A percentile compares a stretch with the other conserved stretches of the same genome.
Evolutionary conservation across 2,113 vertebrate species (phyloP).

Genomic region (Mesembrinibis cayennensis): DNA sequence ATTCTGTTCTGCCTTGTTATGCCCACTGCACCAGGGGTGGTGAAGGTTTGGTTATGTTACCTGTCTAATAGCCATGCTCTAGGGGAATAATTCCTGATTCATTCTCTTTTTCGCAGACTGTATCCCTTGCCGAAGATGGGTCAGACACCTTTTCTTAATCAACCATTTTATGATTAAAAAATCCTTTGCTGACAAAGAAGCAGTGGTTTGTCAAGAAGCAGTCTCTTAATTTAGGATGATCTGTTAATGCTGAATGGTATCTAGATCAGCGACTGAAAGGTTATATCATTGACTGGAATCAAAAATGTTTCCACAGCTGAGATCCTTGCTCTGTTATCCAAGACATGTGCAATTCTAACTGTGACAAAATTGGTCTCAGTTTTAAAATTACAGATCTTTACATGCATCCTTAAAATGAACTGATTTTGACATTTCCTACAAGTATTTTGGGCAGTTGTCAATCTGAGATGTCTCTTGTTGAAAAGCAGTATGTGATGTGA

Average conservation of each 20-base stretch:
- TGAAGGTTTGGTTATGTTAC: not conserved
- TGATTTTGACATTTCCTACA: too few relatives aligned
- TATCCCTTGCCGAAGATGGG: not conserved
- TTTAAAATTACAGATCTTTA: not conserved
- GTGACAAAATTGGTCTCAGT: not conserved
- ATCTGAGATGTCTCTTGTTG: not conserved
- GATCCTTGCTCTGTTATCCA: not conserved
- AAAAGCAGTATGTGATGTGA: not conserved
- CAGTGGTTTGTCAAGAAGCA: not conserved
- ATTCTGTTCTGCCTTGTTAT: not conserved
- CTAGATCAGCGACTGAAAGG: not conserved
- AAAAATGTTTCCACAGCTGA: not conserved
- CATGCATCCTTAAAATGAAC: rapidly evolving
- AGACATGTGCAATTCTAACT: not conserved
- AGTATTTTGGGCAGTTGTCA: too few relatives aligned
- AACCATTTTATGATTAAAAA: not conserved
- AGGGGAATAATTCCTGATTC: not conserved
- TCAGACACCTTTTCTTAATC: not conserved
- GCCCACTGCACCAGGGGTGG: not conserved
- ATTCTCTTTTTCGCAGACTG: not conserved
- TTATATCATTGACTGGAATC: not conserved
- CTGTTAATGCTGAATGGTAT: not conserved
- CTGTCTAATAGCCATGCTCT: not conserved
- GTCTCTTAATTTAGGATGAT: not conserved
- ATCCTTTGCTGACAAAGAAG: not conserved